Evolutionary conservation across 2,797 vertebrate species (phyloP), one percentile per base, ranked within the genome.

Genomic region (Brotula barbata): DNA sequence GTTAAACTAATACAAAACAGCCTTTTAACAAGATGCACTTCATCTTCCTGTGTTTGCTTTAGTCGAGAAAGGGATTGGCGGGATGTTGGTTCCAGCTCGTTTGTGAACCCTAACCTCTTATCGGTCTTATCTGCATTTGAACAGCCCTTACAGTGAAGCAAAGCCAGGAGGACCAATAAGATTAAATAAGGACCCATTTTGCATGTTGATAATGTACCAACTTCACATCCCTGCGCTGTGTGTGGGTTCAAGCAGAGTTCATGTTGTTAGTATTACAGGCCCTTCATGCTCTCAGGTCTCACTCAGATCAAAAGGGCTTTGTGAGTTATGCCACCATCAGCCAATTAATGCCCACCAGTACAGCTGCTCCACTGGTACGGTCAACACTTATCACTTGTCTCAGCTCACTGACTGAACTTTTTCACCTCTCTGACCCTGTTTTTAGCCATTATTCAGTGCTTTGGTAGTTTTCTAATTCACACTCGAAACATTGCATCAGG

Each of bases 231-330:
- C 44, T 15, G 52, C 20, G 48, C 73, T 42, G 69, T 52, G 11
- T 45, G 8, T 17, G 67, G 59, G 87, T 89, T 90, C 86, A 86
- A 16, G 7, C 57, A 58, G 67, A 87, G 87, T 89, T 90, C 83
- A 87, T 64, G 78, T 82, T 84, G 58, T 87, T 84, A 80, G 71
- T 77, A 43, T 73, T 79, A 78, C 73, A 59, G 71, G 47, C 52
- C 70, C 67, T 78, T 74, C 72, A 81, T 64, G 71, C 70, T 57
- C 78, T 81, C 75, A 48, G 41, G 79, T 86, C 82, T 85, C 84
- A 65, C 74, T 39, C 70, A 78, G 78, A 87, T 89, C 84, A 87
- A 78, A 86, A 47, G 62, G 68, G 71, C 75, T 85, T 84, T 73
- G 77, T 74, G 68, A 79, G 74, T 68, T 71, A 78, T 82, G 78